Evolutionary conservation across 2,888 invertebrate species (phyloP).

Genomic region (Halocaridina rubra): DNA sequence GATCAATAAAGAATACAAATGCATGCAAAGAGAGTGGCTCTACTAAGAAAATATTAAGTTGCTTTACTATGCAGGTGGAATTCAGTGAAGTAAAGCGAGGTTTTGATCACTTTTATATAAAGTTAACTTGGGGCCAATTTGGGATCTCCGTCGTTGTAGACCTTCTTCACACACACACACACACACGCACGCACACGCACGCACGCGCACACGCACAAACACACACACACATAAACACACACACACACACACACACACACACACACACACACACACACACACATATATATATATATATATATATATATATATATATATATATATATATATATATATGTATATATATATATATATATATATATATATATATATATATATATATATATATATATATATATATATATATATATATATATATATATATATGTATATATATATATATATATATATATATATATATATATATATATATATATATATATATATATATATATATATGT

Average conservation of each 20-base stretch:
- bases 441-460: neutral
- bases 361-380: constrained; percentile 14
- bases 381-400: constrained; percentile 1
- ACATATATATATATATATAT: neutral
- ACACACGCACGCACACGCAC: neutral
- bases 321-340: neutral
- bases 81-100: too few relatives aligned
- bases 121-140: too few relatives aligned
- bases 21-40: too few relatives aligned
- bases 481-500: neutral
- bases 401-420: neutral
- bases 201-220: too few relatives aligned
- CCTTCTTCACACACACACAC: neutral
- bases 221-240: too few relatives aligned
- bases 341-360: neutral
- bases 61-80: too few relatives aligned
- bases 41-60: too few relatives aligned
- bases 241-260: neutral
- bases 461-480: constrained; percentile 9
- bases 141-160: too few relatives aligned
- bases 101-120: too few relatives aligned
- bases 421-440: neutral
- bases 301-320: neutral
- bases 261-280: neutral
- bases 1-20: too few relatives aligned